Percentiles rank a stretch among this genome's conserved stretches.
Evolutionary conservation across 2,113 vertebrate species (phyloP).

Genomic region (Campylorhamphus procurvoides): DNA sequence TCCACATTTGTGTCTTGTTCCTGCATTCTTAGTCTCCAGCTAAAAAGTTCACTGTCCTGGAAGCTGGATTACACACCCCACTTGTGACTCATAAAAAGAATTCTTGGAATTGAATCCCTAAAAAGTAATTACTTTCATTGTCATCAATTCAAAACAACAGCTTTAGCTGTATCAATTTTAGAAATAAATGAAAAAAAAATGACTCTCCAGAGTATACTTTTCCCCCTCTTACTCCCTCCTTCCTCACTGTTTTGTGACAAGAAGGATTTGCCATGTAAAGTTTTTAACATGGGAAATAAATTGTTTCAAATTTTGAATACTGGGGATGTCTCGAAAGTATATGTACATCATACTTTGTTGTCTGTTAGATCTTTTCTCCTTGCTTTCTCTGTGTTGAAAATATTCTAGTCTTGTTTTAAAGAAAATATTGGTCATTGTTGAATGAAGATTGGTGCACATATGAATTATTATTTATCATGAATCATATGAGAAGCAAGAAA

Average conservation of each 20-base stretch:
- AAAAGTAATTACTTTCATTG: background rate
- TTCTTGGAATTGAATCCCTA: background rate
- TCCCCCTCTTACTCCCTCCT: fast-evolving
- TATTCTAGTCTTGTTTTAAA: background rate
- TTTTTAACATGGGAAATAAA: background rate
- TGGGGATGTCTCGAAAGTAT: background rate
- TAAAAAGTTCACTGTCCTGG: background rate
- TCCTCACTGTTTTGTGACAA: background rate
- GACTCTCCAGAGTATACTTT: background rate
- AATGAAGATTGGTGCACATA: background rate
- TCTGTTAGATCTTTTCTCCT: background rate
- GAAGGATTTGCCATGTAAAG: background rate
- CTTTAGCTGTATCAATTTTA: background rate
- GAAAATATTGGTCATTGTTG: background rate
- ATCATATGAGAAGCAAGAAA: background rate
- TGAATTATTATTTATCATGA: background rate
- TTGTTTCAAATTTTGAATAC: background rate
- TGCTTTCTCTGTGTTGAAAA: background rate
- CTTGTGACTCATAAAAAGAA: background rate
- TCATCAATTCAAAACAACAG: background rate
- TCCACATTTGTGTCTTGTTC: background rate
- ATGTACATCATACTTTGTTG: background rate
- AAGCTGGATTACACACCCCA: background rate
- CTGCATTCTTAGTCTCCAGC: background rate
- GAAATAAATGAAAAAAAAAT: background rate